Evolutionary conservation across 2,113 vertebrate genomes (phyloP), one percentile per base, ranked within the genome.

Genomic region (Piprites chloris): DNA sequence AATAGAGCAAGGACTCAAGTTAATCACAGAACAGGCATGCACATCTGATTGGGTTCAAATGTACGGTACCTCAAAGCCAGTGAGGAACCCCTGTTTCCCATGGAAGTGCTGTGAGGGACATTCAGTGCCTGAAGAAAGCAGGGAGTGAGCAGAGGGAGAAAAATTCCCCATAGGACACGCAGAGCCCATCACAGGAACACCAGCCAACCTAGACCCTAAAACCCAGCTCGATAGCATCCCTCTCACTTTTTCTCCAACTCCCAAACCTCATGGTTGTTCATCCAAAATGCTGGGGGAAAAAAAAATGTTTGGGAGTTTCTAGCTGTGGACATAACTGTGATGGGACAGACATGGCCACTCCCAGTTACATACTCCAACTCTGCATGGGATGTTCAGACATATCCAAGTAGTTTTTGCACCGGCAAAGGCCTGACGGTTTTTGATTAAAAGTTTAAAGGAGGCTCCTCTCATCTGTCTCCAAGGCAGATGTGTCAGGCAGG

Each of bases 81-180:
- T 0, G 5, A 63, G 62, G 47, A 87, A 75, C 39, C 11, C 33
- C 33, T n/a, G 30, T 13, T 74, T 41, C 24, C 74, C 12, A 10
- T 1, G 10, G 16, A 28, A 62, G 78, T 2, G 1, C 50, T 1
- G 3, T 1, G 18, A 75, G 27, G 20, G 47, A 67, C 42, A 58
- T 7, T 17, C 33, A 30, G 46, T 12, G 66, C 27, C 69, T 39
- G 32, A 50, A 78, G 16, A 37, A 61, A 58, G 46, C 3, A 3
- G n/a, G 20, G 14, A 27, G 2, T 5, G 41, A 80, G 47, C 28
- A 79, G 52, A 59, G 6, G 16, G 32, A n/a, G 1, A 80, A 22
- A 11, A 26, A 52, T 22, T 2, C 3, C 9, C 41, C 3, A 0
- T 0, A 47, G 9, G 21, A 61, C 37, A 62, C 19, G 11, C 18